phyloP scores from a whole-genome alignment of 2,797 vertebrate species.

The Capromys pilorides region DNA sequence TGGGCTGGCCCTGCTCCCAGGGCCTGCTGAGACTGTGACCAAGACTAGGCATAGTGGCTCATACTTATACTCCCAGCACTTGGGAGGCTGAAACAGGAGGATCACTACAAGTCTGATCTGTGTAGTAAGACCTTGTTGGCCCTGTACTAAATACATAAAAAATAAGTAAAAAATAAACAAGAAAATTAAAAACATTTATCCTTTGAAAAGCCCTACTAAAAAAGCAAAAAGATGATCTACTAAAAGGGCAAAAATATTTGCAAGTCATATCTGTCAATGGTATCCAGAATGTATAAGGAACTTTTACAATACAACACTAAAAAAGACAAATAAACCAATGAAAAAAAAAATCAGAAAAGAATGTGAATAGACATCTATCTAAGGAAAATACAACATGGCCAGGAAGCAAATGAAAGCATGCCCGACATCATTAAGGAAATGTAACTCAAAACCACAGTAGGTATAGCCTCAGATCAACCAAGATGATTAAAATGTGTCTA shows the following conservation, averaged over 20 bases:
- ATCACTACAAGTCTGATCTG: too few relatives aligned
- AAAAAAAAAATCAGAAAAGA: neutral
- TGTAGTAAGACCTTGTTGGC: too few relatives aligned
- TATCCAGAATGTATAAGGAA: conserved; percentile 8
- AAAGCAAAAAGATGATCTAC: conserved; percentile 7
- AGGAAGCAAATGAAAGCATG: neutral
- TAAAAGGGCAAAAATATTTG: conserved; percentile 15
- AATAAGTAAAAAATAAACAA: too few relatives aligned
- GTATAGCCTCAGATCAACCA: neutral
- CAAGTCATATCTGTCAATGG: neutral
- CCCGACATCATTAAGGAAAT: neutral
- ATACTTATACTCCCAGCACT: too few relatives aligned
- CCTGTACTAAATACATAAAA: too few relatives aligned
- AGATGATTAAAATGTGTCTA: neutral
- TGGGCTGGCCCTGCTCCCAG: too few relatives aligned
- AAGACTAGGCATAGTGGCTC: too few relatives aligned
- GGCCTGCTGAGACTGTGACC: too few relatives aligned
- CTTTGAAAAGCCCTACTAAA: neutral
- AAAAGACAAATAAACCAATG: neutral
- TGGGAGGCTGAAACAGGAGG: too few relatives aligned
- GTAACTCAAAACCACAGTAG: neutral
- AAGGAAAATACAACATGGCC: neutral
- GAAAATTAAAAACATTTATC: neutral
- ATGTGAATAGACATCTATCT: neutral
- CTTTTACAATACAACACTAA: neutral